These are phyloP conservation scores for Atopsyche davidsoni DNA, from an alignment of 1,140 invertebrate genomes.

Conservation along the genomic window DNA sequence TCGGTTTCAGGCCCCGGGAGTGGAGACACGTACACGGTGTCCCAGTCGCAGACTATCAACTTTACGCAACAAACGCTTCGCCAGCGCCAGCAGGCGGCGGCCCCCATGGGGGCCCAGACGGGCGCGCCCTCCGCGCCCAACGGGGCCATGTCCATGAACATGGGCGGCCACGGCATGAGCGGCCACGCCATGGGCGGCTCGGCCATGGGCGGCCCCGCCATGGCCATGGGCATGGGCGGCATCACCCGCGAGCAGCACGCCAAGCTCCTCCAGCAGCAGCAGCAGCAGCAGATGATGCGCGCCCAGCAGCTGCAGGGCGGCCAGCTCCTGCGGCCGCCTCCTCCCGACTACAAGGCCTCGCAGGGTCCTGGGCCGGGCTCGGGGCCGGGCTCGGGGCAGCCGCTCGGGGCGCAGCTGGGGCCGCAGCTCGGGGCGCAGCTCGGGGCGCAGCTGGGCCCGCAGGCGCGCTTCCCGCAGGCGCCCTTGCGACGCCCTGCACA, in stretches of 20 bases:
- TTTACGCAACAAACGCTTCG: constrained; percentile 68
- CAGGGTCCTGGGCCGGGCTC: constrained; percentile 58
- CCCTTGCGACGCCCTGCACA: constrained; percentile 55
- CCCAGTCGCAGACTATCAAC: constrained; percentile 77
- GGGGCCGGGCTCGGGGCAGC: constrained; percentile 40
- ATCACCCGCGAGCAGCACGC: constrained; percentile 55
- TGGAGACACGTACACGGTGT: constrained; percentile 63
- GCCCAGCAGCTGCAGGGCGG: constrained; percentile 31
- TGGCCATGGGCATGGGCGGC: constrained; percentile 41
- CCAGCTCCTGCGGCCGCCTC: constrained; percentile 59
- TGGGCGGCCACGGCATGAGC: constrained; percentile 24
- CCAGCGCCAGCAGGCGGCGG: constrained; percentile 39
- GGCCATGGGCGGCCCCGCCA: constrained; percentile 18
- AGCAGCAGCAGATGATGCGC: constrained; percentile 51
- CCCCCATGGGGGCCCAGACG: constrained; percentile 22
- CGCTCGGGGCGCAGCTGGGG: constrained; percentile 41
- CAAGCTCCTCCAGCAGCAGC: constrained; percentile 55
- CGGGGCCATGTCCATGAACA: constrained; percentile 13
- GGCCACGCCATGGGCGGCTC: constrained; percentile 32
- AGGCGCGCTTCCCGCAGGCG: constrained; percentile 42
- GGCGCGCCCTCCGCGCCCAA: constrained; percentile 29
- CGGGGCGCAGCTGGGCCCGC: constrained; percentile 51
- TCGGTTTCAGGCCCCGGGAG: constrained; percentile 36
- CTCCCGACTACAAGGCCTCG: constrained; percentile 68
- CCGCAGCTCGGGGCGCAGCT: constrained; percentile 36